Evolutionary conservation across 2,113 vertebrate genomes (phyloP).

Genomic region (Ifrita kowaldi): DNA sequence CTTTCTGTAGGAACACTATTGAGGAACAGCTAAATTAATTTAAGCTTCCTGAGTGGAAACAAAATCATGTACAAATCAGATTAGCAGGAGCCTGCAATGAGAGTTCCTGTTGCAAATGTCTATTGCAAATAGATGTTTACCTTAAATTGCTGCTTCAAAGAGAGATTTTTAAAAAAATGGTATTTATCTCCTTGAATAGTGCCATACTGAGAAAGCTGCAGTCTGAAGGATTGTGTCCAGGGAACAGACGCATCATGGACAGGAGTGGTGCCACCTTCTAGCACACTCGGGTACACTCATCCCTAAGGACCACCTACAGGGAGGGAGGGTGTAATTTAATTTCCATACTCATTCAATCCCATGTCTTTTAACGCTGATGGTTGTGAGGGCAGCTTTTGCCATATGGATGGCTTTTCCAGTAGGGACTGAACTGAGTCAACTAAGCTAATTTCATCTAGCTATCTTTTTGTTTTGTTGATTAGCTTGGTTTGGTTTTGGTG

Average conservation of each 20-base stretch:
- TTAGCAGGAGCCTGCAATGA: constrained; percentile 49
- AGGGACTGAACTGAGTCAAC: not conserved
- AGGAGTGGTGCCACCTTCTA: not conserved
- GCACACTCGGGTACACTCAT: not conserved
- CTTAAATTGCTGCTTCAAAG: constrained; percentile 26
- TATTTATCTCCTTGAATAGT: not conserved
- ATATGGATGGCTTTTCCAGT: not conserved
- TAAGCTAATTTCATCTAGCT: not conserved
- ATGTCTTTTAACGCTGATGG: not conserved
- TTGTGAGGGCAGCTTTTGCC: not conserved
- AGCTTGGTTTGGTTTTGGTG: not conserved
- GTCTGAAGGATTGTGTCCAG: not conserved
- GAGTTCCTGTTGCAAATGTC: not conserved
- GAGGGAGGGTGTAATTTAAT: not conserved
- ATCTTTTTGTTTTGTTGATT: not conserved
- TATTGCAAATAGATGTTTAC: not conserved
- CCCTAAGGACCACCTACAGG: not conserved
- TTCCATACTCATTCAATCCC: not conserved
- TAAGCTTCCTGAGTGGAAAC: constrained; percentile 42
- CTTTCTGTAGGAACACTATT: constrained; percentile 9
- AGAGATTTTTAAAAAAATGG: not conserved
- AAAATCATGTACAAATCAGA: constrained; percentile 44
- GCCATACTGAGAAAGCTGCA: not conserved
- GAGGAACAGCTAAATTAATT: constrained; percentile 57
- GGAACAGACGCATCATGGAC: not conserved